Percentiles rank a stretch among this genome's conserved stretches.
These are phyloP conservation scores for Sylvietta virens DNA, from an alignment of 2,113 vertebrate genomes.

Conservation along the genomic window DNA sequence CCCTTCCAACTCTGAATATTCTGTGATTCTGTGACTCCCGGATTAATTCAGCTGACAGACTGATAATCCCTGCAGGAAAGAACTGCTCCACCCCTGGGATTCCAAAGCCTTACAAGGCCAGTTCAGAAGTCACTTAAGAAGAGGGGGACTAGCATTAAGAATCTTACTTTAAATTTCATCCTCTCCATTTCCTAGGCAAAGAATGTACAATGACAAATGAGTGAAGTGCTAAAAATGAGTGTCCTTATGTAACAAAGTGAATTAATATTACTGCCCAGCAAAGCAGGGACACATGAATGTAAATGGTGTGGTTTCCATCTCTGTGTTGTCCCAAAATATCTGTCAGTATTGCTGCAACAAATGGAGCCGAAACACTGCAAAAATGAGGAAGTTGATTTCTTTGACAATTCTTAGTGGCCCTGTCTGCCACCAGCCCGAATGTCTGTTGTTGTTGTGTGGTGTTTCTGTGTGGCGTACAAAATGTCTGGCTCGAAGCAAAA, in stretches of 20 bases:
- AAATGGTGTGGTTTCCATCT: not conserved
- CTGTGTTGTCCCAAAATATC: not conserved
- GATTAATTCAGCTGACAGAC: not conserved
- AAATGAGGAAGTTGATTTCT: not conserved
- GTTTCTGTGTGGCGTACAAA: not conserved
- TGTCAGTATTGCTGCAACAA: not conserved
- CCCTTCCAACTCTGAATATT: not conserved
- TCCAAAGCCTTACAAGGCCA: not conserved
- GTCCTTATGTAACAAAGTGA: not conserved
- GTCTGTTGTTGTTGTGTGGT: not conserved
- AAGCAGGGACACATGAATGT: not conserved
- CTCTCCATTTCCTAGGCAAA: not conserved
- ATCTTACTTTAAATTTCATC: not conserved
- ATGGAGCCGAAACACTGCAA: not conserved
- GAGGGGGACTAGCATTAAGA: not conserved
- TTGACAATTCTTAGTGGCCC: not conserved
- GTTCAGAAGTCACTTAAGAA: not conserved
- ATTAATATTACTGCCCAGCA: not conserved
- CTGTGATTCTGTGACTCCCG: not conserved
- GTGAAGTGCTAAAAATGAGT: not conserved
- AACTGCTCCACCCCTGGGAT: not conserved
- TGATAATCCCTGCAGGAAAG: not conserved
- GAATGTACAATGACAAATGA: not conserved
- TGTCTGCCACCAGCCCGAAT: not conserved
- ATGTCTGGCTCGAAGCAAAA: constrained; percentile 17